Conservation (phyloP, 1,140 invertebrate species). For the Aethina tumida region DNA sequence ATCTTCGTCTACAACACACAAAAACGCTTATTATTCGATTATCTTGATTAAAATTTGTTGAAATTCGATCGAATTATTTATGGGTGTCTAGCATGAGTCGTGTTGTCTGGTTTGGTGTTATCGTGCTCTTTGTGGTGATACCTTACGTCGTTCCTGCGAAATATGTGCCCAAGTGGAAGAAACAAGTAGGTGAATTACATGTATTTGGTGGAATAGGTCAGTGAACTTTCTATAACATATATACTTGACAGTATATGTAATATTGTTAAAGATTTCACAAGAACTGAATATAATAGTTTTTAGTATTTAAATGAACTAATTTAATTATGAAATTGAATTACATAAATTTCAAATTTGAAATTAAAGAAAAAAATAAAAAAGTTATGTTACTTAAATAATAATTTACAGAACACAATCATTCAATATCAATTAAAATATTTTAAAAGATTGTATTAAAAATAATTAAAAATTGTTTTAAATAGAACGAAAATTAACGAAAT, state of each 20-base stretch:
- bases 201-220: not conserved
- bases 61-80: conserved; percentile 2
- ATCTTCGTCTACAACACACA: not conserved
- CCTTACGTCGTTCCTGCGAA: conserved; percentile 37
- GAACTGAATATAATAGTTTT: too few relatives aligned
- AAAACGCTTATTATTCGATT: not conserved
- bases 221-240: not conserved
- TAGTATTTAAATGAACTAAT: too few relatives aligned
- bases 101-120: conserved; percentile 14
- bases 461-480: too few relatives aligned
- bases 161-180: conserved; percentile 74
- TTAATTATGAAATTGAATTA: too few relatives aligned
- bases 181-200: conserved; percentile 44
- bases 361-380: too few relatives aligned
- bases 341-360: too few relatives aligned
- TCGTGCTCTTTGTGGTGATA: conserved; percentile 10
- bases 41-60: not conserved
- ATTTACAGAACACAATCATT: too few relatives aligned
- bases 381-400: too few relatives aligned
- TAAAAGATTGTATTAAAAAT: too few relatives aligned
- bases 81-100: conserved; percentile 6
- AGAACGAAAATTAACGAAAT: conserved; percentile 1
- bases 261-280: too few relatives aligned
- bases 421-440: too few relatives aligned
- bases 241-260: not conserved